Conservation (phyloP, 2,797 vertebrate species). For the Brachyrhaphis roseni region DNA sequence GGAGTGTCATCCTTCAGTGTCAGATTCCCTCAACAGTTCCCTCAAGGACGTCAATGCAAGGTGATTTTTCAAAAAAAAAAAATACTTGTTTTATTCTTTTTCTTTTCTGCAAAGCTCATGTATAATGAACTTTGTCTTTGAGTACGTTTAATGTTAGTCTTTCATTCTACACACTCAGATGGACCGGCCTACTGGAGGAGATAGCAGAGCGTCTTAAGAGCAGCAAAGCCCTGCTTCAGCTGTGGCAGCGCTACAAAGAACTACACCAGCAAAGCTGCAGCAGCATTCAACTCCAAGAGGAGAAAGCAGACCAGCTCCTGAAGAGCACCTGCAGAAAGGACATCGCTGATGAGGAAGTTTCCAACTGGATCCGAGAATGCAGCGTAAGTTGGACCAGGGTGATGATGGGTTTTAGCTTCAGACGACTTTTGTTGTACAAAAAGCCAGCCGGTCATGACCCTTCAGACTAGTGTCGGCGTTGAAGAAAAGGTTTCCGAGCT, state of each 20-base stretch:
- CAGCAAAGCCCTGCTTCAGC: slow-evolving; percentile 89
- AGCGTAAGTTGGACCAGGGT: slow-evolving; percentile 76
- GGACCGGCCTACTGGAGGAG: slow-evolving; percentile 91
- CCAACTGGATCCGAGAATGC: slow-evolving; percentile 89
- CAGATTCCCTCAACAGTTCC: slow-evolving; percentile 85
- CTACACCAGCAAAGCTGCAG: slow-evolving; percentile 82
- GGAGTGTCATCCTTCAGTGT: slow-evolving; percentile 89
- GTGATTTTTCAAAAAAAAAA: slow-evolving; percentile 63
- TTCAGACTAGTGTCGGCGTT: too few species aligned
- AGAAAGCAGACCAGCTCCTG: slow-evolving; percentile 82
- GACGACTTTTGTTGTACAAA: background rate
- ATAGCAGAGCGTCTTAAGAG: slow-evolving; percentile 87
- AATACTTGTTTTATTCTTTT: background rate
- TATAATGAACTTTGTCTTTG: background rate
- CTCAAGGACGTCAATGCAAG: slow-evolving; percentile 91
- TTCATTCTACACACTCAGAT: slow-evolving; percentile 75
- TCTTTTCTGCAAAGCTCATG: background rate
- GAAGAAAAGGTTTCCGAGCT: background rate
- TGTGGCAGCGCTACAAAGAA: slow-evolving; percentile 93
- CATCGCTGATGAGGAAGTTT: slow-evolving; percentile 87
- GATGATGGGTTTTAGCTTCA: background rate
- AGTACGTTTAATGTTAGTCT: background rate
- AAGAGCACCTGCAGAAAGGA: slow-evolving; percentile 86
- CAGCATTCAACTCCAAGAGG: slow-evolving; percentile 82
- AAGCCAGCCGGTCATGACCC: background rate